These are phyloP conservation scores for Lordiphosa clarofinis DNA, from an alignment of 1,140 invertebrate species.

Conservation along the genomic window DNA sequence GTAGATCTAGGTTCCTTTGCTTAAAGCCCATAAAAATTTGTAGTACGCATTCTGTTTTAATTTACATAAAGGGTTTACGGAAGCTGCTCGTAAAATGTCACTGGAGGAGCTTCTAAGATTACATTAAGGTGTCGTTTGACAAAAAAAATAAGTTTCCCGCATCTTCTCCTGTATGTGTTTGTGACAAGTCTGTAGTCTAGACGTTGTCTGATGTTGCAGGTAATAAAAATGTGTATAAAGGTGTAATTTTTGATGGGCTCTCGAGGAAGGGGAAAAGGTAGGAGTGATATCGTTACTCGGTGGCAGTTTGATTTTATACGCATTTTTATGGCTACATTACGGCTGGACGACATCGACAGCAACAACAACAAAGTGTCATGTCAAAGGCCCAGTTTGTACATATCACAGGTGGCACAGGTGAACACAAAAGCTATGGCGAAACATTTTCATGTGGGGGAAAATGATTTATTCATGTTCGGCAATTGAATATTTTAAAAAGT, in stretches of 20 bases:
- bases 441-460: no score
- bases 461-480: no score
- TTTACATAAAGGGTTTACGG: constrained; percentile 53
- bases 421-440: background rate
- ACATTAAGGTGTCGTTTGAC: constrained; percentile 37
- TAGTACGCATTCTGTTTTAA: constrained; percentile 35
- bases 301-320: constrained; percentile 52
- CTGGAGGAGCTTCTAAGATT: constrained; percentile 36
- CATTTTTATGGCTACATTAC: constrained; percentile 48
- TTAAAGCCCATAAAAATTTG: constrained; percentile 12
- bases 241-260: constrained; percentile 6
- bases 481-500: no score
- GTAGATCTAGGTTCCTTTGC: constrained; percentile 1
- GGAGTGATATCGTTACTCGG: constrained; percentile 8
- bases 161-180: constrained; percentile 5
- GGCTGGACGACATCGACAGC: constrained; percentile 15
- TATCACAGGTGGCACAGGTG: constrained; percentile 5
- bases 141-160: constrained; percentile 9
- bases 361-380: constrained; percentile 22
- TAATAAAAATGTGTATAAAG: constrained; percentile 48
- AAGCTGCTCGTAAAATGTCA: constrained; percentile 51
- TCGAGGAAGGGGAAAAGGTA: background rate
- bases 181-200: constrained; percentile 22
- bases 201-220: constrained; percentile 41
- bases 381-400: constrained; percentile 14